Percentiles rank a stretch among this genome's conserved stretches.
Conservation (phyloP, 64 coral and sea anemone genomes). For the Astreopora myriophthalma region DNA sequence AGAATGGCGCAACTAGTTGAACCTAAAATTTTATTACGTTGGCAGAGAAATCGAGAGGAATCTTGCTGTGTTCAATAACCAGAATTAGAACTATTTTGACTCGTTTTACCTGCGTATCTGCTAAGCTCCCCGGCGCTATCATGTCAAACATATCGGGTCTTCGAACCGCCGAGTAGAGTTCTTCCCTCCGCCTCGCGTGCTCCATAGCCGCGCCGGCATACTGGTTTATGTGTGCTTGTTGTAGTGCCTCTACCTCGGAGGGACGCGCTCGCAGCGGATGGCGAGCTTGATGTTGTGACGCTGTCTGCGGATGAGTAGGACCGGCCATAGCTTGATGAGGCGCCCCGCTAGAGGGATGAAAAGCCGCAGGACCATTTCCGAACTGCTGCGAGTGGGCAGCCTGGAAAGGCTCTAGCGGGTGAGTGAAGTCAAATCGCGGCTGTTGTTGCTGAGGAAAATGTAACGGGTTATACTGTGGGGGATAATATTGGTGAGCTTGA, state of each 20-base stretch:
- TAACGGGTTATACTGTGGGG: slow-evolving; percentile 89
- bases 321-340: slow-evolving; percentile 70
- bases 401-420: slow-evolving; percentile 87
- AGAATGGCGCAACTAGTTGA: neutral
- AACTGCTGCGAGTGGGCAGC: slow-evolving; percentile 85
- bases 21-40: neutral
- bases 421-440: slow-evolving; percentile 92
- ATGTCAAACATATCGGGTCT: slow-evolving; percentile 81
- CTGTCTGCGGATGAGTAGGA: slow-evolving; percentile 59
- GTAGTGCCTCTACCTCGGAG: slow-evolving; percentile 77
- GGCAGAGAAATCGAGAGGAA: neutral
- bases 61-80: neutral
- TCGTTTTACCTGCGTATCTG: slow-evolving; percentile 18
- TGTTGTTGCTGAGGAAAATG: slow-evolving; percentile 89
- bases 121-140: neutral
- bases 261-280: slow-evolving; percentile 72
- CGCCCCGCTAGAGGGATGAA: slow-evolving; percentile 71
- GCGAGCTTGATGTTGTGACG: slow-evolving; percentile 78
- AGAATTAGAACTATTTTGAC: neutral
- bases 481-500: slow-evolving; percentile 88
- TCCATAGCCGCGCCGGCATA: slow-evolving; percentile 78
- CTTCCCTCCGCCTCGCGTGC: slow-evolving; percentile 82
- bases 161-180: slow-evolving; percentile 66
- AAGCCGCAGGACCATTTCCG: slow-evolving; percentile 78
- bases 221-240: slow-evolving; percentile 88